Evolutionary conservation across 2,113 vertebrate genomes (phyloP).

Genomic region (Microcebus murinus): DNA sequence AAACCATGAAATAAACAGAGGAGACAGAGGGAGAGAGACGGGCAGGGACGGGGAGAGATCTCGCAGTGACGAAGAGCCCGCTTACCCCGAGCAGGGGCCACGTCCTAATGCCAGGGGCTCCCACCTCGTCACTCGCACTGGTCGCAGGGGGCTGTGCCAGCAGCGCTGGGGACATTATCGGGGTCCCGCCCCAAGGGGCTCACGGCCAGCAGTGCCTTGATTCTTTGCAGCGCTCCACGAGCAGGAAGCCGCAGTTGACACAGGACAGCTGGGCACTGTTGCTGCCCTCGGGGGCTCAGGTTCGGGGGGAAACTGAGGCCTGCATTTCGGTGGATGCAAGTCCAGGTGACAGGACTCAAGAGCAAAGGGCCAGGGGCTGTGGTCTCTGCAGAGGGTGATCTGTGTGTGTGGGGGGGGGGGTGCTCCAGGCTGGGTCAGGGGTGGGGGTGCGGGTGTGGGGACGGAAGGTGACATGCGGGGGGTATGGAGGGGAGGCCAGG

Average conservation of each 20-base stretch:
- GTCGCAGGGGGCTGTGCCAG: not conserved
- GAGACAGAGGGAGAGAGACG: not conserved
- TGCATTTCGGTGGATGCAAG: fast-evolving
- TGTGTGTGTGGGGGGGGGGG: fast-evolving
- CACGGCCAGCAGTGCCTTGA: fast-evolving
- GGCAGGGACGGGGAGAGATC: not conserved
- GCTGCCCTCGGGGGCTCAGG: not conserved
- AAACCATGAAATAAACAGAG: not conserved
- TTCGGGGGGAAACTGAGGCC: not conserved
- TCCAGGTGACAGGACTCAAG: not conserved
- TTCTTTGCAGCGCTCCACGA: fast-evolving
- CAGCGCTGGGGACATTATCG: fast-evolving
- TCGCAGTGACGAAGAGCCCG: not conserved
- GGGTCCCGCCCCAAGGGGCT: not conserved
- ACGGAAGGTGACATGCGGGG: fast-evolving
- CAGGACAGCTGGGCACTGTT: fast-evolving
- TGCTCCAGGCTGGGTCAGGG: not conserved
- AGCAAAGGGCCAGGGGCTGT: not conserved
- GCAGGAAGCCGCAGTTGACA: not conserved
- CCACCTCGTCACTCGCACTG: not conserved
- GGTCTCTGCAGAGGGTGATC: not conserved
- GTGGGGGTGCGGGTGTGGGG: not conserved
- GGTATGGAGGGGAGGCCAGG: not conserved
- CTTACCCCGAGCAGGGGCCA: not conserved
- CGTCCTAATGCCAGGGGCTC: not conserved